phyloP scores from a whole-genome alignment of 2,113 vertebrate species.

The Riparia riparia region DNA sequence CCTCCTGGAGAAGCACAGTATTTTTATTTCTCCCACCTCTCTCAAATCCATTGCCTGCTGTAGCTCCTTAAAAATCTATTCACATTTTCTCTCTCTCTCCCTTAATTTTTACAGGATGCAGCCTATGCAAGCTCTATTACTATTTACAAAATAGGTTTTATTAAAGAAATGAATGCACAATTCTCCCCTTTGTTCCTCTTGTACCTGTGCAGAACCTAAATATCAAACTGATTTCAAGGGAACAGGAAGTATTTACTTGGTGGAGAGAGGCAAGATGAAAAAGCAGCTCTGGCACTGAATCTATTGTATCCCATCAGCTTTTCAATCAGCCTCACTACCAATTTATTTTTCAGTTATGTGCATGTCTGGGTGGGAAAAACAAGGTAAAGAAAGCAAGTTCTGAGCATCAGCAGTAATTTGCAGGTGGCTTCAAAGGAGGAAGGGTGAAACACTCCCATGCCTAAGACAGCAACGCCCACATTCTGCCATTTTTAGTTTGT shows the following conservation, averaged over 20 bases:
- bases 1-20: not conserved
- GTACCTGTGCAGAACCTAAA: not conserved
- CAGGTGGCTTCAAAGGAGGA: not conserved
- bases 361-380: not conserved
- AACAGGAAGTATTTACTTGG: not conserved
- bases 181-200: not conserved
- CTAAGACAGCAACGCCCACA: not conserved
- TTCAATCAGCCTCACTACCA: not conserved
- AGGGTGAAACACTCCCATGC: not conserved
- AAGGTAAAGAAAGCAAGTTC: not conserved
- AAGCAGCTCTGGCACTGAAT: not conserved
- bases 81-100: not conserved
- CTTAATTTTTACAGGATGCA: not conserved
- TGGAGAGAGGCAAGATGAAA: not conserved
- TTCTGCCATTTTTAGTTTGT: not conserved
- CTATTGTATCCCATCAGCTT: not conserved
- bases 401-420: not conserved
- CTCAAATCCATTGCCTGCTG: not conserved
- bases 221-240: not conserved
- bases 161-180: not conserved
- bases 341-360: not conserved
- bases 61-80: conserved; percentile 1
- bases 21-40: not conserved
- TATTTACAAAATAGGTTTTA: not conserved
- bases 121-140: not conserved